phyloP scores from a whole-genome alignment of 2,888 invertebrate genomes.

The Eupithecia centaureata region DNA sequence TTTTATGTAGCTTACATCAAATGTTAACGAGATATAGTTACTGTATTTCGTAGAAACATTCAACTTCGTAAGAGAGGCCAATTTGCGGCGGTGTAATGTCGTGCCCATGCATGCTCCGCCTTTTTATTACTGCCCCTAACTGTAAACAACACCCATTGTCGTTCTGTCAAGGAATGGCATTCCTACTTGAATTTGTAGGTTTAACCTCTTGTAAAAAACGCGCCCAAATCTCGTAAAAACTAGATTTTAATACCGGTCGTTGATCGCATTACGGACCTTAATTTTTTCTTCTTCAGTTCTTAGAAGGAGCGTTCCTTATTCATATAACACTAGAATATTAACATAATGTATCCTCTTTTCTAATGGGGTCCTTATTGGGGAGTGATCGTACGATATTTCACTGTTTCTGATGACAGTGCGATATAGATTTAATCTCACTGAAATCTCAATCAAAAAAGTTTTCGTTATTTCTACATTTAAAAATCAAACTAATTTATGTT shows the following conservation, averaged over 20 bases:
- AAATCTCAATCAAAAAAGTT: background rate
- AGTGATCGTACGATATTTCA: slow-evolving; percentile 17
- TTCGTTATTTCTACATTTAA: background rate
- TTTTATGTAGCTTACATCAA: slow-evolving; percentile 79
- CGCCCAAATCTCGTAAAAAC: slow-evolving; percentile 52
- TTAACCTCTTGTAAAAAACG: slow-evolving; percentile 50
- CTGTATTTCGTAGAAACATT: slow-evolving; percentile 79
- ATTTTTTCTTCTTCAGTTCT: slow-evolving; percentile 33
- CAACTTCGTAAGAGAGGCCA: slow-evolving; percentile 79
- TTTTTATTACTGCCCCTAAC: slow-evolving; percentile 82
- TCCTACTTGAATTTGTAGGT: slow-evolving; percentile 58
- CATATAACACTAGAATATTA: slow-evolving; percentile 17
- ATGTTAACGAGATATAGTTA: slow-evolving; percentile 78
- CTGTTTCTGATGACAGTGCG: background rate
- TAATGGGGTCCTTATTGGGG: slow-evolving; percentile 24
- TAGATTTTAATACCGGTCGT: slow-evolving; percentile 43
- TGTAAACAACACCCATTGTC: slow-evolving; percentile 81
- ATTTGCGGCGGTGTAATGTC: slow-evolving; percentile 79
- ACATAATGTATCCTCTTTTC: slow-evolving; percentile 22
- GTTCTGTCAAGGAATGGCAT: slow-evolving; percentile 61
- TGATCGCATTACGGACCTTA: slow-evolving; percentile 42
- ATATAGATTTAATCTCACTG: background rate
- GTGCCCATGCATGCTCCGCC: slow-evolving; percentile 79
- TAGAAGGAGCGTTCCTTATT: slow-evolving; percentile 24
- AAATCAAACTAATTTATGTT: background rate